Evolutionary conservation across 2,797 vertebrate species (phyloP).

Genomic region (Gobio occitaniae): DNA sequence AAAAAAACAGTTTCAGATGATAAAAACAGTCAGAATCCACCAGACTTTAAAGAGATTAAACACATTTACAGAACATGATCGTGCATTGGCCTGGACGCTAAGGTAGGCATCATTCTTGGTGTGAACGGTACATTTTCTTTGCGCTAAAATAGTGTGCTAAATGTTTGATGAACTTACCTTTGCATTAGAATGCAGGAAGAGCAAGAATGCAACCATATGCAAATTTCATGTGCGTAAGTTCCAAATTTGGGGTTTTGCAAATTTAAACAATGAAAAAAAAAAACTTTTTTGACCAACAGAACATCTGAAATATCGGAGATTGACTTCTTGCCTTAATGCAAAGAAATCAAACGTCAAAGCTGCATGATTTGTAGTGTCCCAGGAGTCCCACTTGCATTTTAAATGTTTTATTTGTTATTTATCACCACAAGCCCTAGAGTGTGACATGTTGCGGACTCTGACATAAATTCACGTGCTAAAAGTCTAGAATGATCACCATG

Average conservation of each 20-base stretch:
- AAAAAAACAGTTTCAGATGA: not conserved
- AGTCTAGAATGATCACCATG: not conserved
- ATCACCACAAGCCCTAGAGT: not conserved
- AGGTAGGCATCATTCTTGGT: not conserved
- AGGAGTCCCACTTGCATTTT: not conserved
- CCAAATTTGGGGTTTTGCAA: not conserved
- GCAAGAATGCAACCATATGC: not conserved
- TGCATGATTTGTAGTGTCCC: not conserved
- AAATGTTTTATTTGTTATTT: not conserved
- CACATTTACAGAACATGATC: not conserved
- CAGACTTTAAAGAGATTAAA: not conserved
- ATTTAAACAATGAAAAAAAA: not conserved
- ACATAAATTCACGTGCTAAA: not conserved
- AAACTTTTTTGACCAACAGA: not conserved
- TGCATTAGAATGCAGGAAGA: no score
- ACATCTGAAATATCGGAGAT: not conserved
- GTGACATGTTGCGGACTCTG: not conserved
- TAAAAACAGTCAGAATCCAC: not conserved
- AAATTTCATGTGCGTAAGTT: no score
- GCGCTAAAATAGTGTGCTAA: not conserved
- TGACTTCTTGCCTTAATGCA: not conserved
- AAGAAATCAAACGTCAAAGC: not conserved
- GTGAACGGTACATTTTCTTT: not conserved
- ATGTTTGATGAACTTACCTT: not conserved
- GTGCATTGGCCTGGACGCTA: not conserved